Evolutionary conservation across 2,113 vertebrate genomes (phyloP).

Genomic region (Paralichthys olivaceus): DNA sequence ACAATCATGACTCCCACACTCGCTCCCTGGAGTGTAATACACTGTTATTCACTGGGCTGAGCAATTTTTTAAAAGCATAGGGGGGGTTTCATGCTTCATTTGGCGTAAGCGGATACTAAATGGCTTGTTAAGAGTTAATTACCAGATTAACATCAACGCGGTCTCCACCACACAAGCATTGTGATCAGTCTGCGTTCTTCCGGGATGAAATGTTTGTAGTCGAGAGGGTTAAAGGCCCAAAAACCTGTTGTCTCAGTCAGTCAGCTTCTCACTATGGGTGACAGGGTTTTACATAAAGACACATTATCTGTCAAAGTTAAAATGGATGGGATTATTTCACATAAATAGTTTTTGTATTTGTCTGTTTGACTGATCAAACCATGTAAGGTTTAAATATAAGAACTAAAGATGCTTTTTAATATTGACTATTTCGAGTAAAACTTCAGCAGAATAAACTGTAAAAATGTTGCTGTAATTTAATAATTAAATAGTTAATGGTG

Average conservation of each 20-base stretch:
- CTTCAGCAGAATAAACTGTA: no score
- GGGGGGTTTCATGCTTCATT: constrained; percentile 30
- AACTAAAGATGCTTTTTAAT: no score
- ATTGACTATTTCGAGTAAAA: no score
- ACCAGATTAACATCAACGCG: constrained; percentile 25
- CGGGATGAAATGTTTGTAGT: not conserved
- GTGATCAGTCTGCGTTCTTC: constrained; percentile 3
- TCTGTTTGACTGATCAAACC: not conserved
- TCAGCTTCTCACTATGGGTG: not conserved
- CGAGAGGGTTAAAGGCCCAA: not conserved
- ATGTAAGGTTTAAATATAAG: not conserved
- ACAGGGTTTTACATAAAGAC: not conserved
- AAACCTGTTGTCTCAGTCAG: not conserved
- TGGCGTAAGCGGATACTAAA: constrained; percentile 52
- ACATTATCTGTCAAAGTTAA: not conserved
- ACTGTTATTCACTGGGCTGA: constrained; percentile 40
- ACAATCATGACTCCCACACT: constrained; percentile 38
- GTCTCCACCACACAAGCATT: constrained; percentile 7
- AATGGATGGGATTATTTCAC: not conserved
- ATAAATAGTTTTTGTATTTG: not conserved
- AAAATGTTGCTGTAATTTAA: no score
- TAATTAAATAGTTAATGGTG: no score
- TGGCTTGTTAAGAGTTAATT: constrained; percentile 53
- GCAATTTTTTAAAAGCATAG: constrained; percentile 29
- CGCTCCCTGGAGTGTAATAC: constrained; percentile 43